phyloP scores from a whole-genome alignment of 2,888 invertebrate species.

The Epinotia brunnichana region DNA sequence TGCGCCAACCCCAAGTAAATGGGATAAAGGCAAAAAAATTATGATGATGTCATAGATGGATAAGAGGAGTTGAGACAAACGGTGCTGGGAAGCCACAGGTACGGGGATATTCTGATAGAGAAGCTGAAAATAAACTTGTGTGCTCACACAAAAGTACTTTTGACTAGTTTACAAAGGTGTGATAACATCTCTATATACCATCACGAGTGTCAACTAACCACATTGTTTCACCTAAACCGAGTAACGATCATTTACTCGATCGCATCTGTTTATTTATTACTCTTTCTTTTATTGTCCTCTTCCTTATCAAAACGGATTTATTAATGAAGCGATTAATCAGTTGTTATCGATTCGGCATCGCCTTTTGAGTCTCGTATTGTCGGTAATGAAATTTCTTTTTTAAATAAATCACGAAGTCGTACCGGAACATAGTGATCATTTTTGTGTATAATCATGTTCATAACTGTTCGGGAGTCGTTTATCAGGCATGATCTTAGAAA shows the following conservation, averaged over 20 bases:
- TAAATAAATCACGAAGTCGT: conserved; percentile 9
- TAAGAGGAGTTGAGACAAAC: too few relatives aligned
- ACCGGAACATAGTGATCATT: conserved; percentile 10
- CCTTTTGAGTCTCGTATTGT: conserved; percentile 40
- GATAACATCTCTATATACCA: conserved; percentile 51
- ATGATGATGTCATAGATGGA: too few relatives aligned
- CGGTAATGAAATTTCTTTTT: conserved; percentile 28
- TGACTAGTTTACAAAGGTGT: conserved; percentile 29
- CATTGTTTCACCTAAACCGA: conserved; percentile 61
- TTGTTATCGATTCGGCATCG: conserved; percentile 68
- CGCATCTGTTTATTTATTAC: conserved; percentile 68
- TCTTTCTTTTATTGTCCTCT: conserved; percentile 62
- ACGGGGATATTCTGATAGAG: too few relatives aligned
- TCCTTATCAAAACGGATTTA: conserved; percentile 76
- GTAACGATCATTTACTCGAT: conserved; percentile 74
- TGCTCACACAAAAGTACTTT: not conserved
- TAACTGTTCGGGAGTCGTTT: not conserved
- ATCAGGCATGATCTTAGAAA: not conserved
- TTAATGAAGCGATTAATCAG: conserved; percentile 80
- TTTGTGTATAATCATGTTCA: conserved; percentile 7
- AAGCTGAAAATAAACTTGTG: too few relatives aligned
- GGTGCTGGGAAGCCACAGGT: too few relatives aligned
- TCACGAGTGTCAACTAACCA: conserved; percentile 44
- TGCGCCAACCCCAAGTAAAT: too few relatives aligned
- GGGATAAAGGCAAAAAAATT: too few relatives aligned